phyloP scores from a whole-genome alignment of 2,113 vertebrate genomes.

The Elephantulus edwardii region DNA sequence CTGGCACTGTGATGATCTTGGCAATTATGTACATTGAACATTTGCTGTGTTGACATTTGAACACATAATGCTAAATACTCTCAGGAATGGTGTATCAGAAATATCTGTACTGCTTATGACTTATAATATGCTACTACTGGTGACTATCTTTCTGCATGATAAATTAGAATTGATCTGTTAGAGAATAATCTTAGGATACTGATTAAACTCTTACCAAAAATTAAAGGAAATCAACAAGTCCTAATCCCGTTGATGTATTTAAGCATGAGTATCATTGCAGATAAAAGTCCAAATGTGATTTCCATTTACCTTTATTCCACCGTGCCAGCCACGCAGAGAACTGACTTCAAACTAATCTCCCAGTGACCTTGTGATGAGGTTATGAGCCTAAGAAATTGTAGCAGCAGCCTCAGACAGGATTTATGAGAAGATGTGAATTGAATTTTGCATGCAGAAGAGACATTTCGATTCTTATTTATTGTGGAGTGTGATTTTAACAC shows the following conservation, averaged over 20 bases:
- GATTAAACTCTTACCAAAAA: background rate
- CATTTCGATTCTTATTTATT: conserved; percentile 41
- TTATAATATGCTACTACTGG: accelerated
- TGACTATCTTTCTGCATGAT: background rate
- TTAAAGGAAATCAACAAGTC: background rate
- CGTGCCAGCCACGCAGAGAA: background rate
- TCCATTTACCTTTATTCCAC: background rate
- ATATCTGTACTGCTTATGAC: background rate
- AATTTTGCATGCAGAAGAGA: conserved; percentile 60
- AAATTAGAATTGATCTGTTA: background rate
- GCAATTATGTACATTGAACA: background rate
- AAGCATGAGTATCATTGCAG: background rate
- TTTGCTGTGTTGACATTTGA: background rate
- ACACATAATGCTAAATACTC: background rate
- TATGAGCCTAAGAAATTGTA: conserved; percentile 52
- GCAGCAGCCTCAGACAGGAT: background rate
- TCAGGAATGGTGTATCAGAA: background rate
- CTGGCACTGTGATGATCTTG: background rate
- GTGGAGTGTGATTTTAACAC: background rate
- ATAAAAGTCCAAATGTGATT: background rate
- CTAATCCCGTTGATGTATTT: background rate
- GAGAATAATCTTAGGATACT: background rate
- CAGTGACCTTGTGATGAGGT: conserved; percentile 52
- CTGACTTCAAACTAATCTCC: conserved; percentile 29
- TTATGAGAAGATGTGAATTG: conserved; percentile 59